Percentiles rank a stretch among this genome's conserved stretches.
Evolutionary conservation across 2,797 vertebrate species (phyloP).

Genomic region (Lophura swinhoii): DNA sequence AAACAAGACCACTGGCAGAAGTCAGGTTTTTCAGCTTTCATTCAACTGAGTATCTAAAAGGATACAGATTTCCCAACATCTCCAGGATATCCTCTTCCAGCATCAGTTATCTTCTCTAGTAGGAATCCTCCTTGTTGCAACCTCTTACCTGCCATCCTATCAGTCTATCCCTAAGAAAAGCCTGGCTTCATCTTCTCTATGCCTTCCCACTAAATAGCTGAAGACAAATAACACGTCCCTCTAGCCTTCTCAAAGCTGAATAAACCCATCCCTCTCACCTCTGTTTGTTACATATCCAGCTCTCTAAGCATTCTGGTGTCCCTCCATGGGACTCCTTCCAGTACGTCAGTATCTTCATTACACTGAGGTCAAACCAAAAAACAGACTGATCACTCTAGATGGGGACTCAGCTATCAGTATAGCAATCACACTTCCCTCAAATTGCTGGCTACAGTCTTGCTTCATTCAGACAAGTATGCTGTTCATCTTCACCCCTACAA

Average conservation of each 20-base stretch:
- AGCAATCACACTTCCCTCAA: neutral
- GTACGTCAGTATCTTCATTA: accelerated
- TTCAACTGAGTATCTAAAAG: neutral
- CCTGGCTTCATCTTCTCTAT: neutral
- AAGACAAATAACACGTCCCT: neutral
- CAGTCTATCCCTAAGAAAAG: neutral
- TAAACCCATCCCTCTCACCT: neutral
- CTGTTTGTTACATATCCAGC: neutral
- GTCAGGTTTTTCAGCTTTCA: neutral
- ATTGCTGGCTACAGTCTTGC: neutral
- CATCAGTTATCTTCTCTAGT: neutral
- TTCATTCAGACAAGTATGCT: neutral
- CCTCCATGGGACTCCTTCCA: neutral
- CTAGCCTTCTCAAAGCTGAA: neutral
- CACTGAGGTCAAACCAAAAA: neutral
- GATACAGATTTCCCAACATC: neutral
- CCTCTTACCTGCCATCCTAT: neutral
- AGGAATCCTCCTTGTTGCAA: neutral
- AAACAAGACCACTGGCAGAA: neutral
- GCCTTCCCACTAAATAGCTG: neutral
- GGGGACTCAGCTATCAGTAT: neutral
- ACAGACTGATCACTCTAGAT: neutral
- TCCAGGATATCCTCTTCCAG: neutral
- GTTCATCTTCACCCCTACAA: neutral
- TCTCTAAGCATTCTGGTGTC: neutral